phyloP scores from a whole-genome alignment of 2,888 invertebrate species.

The Macropis europaea region DNA sequence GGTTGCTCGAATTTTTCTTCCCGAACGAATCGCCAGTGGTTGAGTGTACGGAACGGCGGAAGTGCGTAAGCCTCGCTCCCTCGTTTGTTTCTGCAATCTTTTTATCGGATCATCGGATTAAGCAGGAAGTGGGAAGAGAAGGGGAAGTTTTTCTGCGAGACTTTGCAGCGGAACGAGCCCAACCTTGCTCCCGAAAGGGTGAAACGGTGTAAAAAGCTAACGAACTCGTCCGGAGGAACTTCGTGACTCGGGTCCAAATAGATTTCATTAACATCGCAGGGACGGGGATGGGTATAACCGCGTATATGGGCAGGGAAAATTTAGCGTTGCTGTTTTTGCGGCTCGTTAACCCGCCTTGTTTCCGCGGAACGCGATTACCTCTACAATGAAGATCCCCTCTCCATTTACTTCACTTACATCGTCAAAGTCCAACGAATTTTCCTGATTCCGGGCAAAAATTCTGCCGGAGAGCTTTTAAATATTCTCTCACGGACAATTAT shows the following conservation, averaged over 20 bases:
- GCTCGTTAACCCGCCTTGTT: constrained; percentile 18
- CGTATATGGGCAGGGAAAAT: background rate
- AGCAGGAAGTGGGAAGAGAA: background rate
- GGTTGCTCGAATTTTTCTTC: background rate
- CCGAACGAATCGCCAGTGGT: background rate
- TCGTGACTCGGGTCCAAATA: constrained; percentile 41
- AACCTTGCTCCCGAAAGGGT: background rate
- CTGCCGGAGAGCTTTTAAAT: background rate
- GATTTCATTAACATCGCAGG: constrained; percentile 9
- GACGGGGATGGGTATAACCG: background rate
- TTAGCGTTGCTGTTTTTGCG: constrained; percentile 23
- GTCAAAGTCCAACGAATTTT: too few species aligned
- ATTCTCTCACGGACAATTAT: background rate
- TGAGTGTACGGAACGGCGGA: background rate
- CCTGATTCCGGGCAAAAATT: too few species aligned
- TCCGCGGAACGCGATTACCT: background rate
- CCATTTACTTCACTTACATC: too few species aligned
- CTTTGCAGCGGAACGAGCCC: constrained; percentile 24
- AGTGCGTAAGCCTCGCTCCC: background rate
- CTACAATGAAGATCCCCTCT: background rate
- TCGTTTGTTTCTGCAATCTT: background rate
- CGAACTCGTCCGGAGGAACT: constrained; percentile 33
- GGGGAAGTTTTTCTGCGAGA: constrained; percentile 22
- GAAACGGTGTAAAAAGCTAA: constrained; percentile 37
- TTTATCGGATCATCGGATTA: constrained; percentile 1